Evolutionary conservation across 2,797 vertebrate genomes (phyloP).

Genomic region (Holocentrus rufus): DNA sequence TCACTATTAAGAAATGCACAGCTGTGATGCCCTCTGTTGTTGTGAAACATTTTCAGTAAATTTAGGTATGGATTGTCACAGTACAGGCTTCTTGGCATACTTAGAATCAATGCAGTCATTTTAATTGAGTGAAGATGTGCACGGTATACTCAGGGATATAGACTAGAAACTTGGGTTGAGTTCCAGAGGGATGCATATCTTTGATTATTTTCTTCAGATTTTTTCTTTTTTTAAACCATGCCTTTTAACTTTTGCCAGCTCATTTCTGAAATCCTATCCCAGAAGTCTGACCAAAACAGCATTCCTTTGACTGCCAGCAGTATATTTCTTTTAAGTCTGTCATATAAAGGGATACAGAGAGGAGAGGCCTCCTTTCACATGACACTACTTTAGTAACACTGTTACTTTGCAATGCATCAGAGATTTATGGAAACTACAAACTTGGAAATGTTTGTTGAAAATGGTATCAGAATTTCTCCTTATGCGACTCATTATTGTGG

Average conservation of each 20-base stretch:
- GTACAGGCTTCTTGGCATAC: neutral
- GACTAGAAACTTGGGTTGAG: slow-evolving; percentile 5
- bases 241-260: neutral
- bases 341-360: neutral
- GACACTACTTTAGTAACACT: neutral
- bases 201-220: slow-evolving; percentile 21
- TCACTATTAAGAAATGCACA: slow-evolving; percentile 34
- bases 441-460: slow-evolving; percentile 16
- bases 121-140: slow-evolving; percentile 7
- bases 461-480: neutral
- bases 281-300: neutral
- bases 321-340: slow-evolving; percentile 16
- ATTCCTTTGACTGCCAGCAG: neutral
- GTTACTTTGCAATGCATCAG: neutral
- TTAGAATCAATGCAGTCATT: neutral
- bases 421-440: slow-evolving; percentile 18
- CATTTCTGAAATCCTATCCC: slow-evolving; percentile 2
- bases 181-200: slow-evolving; percentile 18
- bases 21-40: slow-evolving; percentile 33
- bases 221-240: slow-evolving; percentile 4
- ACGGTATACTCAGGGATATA: slow-evolving; percentile 58
- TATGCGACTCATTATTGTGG: neutral
- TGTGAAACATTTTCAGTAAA: slow-evolving; percentile 36
- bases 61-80: neutral
- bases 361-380: neutral